Base-by-base conservation (phyloP, 2,888 invertebrate genomes). In the Tiliacea citrago region DNA sequence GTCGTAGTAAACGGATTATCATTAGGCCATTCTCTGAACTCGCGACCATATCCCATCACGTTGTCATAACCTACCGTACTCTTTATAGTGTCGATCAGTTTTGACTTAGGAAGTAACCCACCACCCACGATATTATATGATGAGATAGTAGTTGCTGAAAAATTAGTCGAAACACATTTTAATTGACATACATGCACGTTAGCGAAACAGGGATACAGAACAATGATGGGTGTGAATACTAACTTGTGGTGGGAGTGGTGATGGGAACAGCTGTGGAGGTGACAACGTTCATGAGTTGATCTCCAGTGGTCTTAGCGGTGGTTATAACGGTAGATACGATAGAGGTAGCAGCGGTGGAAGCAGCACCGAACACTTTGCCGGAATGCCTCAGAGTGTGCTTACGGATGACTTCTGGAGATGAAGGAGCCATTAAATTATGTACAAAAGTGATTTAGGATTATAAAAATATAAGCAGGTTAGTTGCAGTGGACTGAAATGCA, bases 341-440 rank as follows among this genome's bases (percentile, higher is more conserved):
- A 68, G 96, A 94, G 80, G 97, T 94, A 68, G 97, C 96, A 58
- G 97, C 96, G 68, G 97, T 96, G 70, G 97, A 95, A 75, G 96
- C 93, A 88, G 97, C 97, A 84, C 97, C 97, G 70, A 97, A 97
- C 65, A 97, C 97, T 87, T 97, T 97, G 81, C 98, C 98, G 75
- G 98, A 98, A 94, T 98, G 98, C 88, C 98, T 97, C 90, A 98
- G 92, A 70, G 98, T 97, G 92, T 98, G 98, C 89, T 97, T 97
- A 84, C 98, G 97, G 92, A 98, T 96, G 88, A 96, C 96, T 93
- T 95, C 96, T 96, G 91, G 72, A 86, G 89, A 88, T 83, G 86
- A 87, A 77, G 62, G 70, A 71, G 68, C 73, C 39, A 78, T 81
- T 72, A 86, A 77, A 73, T 62, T 67, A 80, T 71, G 42, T 79